phyloP scores from a whole-genome alignment of 1,140 invertebrate species.

The Ceratosolen fusciceps region DNA sequence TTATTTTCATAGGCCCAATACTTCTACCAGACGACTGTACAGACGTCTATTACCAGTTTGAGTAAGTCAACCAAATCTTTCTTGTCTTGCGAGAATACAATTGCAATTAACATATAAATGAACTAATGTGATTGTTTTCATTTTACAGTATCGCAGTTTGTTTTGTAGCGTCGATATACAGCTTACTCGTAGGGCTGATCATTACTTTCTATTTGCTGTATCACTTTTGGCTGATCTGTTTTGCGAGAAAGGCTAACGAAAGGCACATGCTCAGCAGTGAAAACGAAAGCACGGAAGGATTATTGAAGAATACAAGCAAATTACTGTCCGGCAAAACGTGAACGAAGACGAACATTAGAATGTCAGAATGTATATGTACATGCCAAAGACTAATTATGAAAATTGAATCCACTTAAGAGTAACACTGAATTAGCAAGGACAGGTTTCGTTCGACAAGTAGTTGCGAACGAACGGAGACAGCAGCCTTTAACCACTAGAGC shows the following conservation, averaged over 20 bases:
- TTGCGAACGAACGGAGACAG: too few relatives aligned
- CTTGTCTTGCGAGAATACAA: conserved; percentile 5
- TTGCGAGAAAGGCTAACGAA: conserved; percentile 65
- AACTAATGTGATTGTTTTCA: conserved; percentile 33
- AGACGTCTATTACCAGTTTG: conserved; percentile 78
- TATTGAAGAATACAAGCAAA: conserved; percentile 58
- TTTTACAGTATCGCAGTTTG: conserved; percentile 68
- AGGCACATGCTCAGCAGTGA: conserved; percentile 52
- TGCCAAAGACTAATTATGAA: conserved; percentile 23
- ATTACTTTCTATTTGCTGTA: conserved; percentile 64
- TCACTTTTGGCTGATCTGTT: conserved; percentile 65
- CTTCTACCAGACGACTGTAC: conserved; percentile 81
- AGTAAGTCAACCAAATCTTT: conserved; percentile 77
- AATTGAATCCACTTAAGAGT: not conserved
- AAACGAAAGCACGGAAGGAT: conserved; percentile 55
- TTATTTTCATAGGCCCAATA: conserved; percentile 75
- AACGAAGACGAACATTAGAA: conserved; percentile 24
- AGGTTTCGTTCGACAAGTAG: too few relatives aligned
- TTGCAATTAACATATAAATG: not conserved
- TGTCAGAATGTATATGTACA: not conserved
- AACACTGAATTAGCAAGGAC: not conserved
- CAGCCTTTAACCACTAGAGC: too few relatives aligned
- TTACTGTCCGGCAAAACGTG: conserved; percentile 64
- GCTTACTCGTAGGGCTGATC: conserved; percentile 63
- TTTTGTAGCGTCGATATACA: conserved; percentile 69